Evolutionary conservation across 2,797 vertebrate genomes (phyloP), one percentile per base, ranked within the genome.

Genomic region (Aphelocoma californica): DNA sequence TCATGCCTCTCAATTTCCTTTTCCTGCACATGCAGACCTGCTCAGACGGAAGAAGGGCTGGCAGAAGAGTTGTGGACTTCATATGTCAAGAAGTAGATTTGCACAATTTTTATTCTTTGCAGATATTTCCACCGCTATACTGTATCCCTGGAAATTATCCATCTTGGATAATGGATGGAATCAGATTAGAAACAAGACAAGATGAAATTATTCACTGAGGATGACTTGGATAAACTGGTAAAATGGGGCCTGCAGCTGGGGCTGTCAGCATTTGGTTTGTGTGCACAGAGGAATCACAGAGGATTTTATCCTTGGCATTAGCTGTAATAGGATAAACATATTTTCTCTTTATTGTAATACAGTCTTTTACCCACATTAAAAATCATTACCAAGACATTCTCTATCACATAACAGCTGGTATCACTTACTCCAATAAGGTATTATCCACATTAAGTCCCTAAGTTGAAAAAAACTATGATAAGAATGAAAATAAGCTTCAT

Each of bases 321-420:
- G 44, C 64, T 74, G 24, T 91, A 93, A 95, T 45, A 83, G 83
- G 72, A 91, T 94, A 96, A 95, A 82, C 7, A 6, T 86, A 84
- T 93, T 97, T 96, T 94, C 88, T 85, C 58, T 89, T 96, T 92
- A 88, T 91, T 96, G 57, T 74, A 89, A 93, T 92, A 87, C 20
- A 95, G 62, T 16, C n/a, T 96, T 95, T 92, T 81, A 54, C 44
- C 66, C 42, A 88, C 40, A 77, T 92, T 60, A 93, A 94, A 97
- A 97, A 81, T 90, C 50, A 86, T 83, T 87, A 61, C 70, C 66
- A 65, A 77, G 38, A 60, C 64, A 85, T 95, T 83, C 51, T 81
- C 64, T 91, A 42, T 88, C 69, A 87, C n/a, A 34, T 50, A 92
- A 81, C 1, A 28, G 61, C 90, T 94, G 62, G 18, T 93, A 48